phyloP scores from a whole-genome alignment of 2,888 invertebrate genomes.

The Drosophila kuntzei region DNA sequence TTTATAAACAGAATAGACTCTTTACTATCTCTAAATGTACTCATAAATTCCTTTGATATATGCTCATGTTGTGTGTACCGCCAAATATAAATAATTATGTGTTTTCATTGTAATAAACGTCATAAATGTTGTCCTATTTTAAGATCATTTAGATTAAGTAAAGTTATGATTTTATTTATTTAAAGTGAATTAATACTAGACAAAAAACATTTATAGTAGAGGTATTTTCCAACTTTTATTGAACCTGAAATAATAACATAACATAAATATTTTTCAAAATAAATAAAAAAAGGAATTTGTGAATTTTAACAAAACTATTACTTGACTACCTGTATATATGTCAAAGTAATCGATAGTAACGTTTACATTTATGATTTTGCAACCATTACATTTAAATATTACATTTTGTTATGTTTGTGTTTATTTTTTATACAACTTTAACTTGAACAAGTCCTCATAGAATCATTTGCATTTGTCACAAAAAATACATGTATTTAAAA shows the following conservation, averaged over 20 bases:
- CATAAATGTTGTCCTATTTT: constrained; percentile 4
- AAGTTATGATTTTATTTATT: background rate
- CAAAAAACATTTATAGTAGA: background rate
- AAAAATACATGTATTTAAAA: constrained; percentile 15
- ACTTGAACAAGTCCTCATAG: constrained; percentile 12
- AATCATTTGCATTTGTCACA: constrained; percentile 33
- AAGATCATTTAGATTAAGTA: constrained; percentile 1
- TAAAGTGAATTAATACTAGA: background rate
- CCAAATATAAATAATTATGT: constrained; percentile 12
- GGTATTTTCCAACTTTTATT: too few species aligned
- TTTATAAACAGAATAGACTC: constrained; percentile 29
- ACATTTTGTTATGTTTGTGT: background rate
- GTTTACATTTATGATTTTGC: background rate
- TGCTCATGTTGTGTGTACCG: background rate
- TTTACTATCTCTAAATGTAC: constrained; percentile 10
- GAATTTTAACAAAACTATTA: background rate
- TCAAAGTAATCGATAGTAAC: background rate
- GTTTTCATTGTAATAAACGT: constrained; percentile 21
- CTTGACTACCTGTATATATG: background rate
- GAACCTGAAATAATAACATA: too few species aligned
- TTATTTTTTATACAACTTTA: background rate
- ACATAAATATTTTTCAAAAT: too few species aligned
- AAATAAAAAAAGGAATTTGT: too few species aligned
- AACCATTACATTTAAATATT: background rate
- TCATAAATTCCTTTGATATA: constrained; percentile 36